These are phyloP conservation scores for Platycheirus rosarum DNA, from an alignment of 2,888 invertebrate species.

Conservation along the genomic window DNA sequence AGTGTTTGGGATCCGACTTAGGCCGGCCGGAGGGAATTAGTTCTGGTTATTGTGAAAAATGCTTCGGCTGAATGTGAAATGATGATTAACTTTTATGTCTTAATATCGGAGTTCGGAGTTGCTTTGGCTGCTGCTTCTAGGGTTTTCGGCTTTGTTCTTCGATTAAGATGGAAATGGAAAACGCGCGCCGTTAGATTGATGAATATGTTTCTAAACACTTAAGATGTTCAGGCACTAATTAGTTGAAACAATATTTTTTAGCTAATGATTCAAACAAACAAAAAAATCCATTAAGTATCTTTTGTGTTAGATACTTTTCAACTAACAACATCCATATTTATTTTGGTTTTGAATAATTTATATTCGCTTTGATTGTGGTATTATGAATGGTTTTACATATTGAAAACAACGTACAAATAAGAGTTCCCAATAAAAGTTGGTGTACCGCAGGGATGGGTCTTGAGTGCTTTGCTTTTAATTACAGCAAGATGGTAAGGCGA, in stretches of 20 bases:
- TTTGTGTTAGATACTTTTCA: too few species aligned
- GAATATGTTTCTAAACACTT: conserved; percentile 20
- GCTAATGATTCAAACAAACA: too few species aligned
- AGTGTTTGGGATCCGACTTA: conserved; percentile 41
- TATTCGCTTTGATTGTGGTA: too few species aligned
- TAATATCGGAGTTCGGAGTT: conserved; percentile 62
- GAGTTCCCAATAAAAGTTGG: too few species aligned
- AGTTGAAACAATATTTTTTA: background rate
- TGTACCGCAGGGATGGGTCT: too few species aligned
- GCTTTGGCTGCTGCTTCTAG: conserved; percentile 33
- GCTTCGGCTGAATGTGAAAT: conserved; percentile 47
- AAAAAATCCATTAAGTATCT: too few species aligned
- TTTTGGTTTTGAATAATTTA: too few species aligned
- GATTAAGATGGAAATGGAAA: conserved; percentile 16
- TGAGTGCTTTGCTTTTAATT: too few species aligned
- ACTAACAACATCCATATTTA: too few species aligned
- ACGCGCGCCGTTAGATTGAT: conserved; percentile 30
- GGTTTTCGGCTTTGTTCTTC: conserved; percentile 11
- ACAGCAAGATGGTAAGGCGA: too few species aligned
- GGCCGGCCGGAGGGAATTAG: conserved; percentile 47
- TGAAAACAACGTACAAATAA: too few species aligned
- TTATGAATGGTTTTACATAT: too few species aligned
- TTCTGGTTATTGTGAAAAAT: conserved; percentile 55
- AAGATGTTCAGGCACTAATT: background rate
- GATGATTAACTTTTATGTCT: conserved; percentile 63